Percentiles rank a stretch among this genome's conserved stretches.
phyloP scores from a whole-genome alignment of 2,797 vertebrate genomes.

The Hirundo rustica region DNA sequence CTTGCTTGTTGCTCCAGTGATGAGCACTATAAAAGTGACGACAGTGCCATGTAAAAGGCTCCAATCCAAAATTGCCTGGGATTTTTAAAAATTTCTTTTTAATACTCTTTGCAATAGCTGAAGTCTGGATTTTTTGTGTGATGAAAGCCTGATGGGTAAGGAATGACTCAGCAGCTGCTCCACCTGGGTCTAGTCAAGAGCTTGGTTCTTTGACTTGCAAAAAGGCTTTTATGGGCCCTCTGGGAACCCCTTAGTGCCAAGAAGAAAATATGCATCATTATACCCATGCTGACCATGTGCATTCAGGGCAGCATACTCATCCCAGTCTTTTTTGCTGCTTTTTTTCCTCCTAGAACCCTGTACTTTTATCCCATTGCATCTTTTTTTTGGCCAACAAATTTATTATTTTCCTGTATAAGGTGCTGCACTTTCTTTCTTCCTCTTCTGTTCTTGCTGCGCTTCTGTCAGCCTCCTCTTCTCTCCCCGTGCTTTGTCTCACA shows the following conservation, averaged over 20 bases:
- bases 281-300: not conserved
- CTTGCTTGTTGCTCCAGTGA: not conserved
- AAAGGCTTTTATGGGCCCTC: not conserved
- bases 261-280: not conserved
- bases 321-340: not conserved
- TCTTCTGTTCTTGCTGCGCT: not conserved
- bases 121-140: not conserved
- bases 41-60: not conserved
- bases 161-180: not conserved
- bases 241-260: not conserved
- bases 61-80: not conserved
- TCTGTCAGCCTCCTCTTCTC: not conserved
- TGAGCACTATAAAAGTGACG: not conserved
- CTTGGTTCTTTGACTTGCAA: not conserved
- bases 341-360: not conserved
- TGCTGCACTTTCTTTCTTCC: not conserved
- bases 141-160: not conserved
- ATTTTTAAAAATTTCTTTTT: not conserved
- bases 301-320: not conserved
- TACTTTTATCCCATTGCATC: not conserved
- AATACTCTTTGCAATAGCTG: not conserved
- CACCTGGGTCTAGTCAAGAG: not conserved
- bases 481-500: not conserved
- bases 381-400: not conserved
- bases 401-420: not conserved